A percentile compares a stretch with the other conserved stretches of the same genome.
phyloP scores from a whole-genome alignment of 1,140 invertebrate genomes.

The Panagrolaimus sp. region DNA sequence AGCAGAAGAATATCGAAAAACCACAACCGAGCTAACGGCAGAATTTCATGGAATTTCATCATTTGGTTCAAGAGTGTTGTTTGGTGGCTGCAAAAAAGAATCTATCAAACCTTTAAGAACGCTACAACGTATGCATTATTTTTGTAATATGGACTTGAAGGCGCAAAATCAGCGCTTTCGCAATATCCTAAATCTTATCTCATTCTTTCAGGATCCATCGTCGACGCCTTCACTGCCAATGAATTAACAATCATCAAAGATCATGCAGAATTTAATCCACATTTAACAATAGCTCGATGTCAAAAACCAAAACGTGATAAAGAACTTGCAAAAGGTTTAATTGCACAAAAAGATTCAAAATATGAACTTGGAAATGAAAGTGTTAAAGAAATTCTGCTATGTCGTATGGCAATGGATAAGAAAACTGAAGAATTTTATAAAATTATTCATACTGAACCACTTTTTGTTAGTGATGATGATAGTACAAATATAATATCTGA shows the following conservation, averaged over 20 bases:
- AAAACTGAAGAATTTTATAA: conserved; percentile 4
- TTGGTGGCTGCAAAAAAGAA: neutral
- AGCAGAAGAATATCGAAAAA: neutral
- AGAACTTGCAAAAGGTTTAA: neutral
- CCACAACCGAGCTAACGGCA: neutral
- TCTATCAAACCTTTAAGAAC: neutral
- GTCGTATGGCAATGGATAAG: neutral
- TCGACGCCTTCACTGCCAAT: neutral
- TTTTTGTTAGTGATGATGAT: too few species aligned
- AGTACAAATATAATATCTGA: too few species aligned
- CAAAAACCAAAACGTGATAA: neutral
- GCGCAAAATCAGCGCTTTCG: too few species aligned
- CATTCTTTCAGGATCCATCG: neutral
- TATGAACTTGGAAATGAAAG: neutral
- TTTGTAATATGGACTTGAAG: too few species aligned
- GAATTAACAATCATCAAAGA: neutral
- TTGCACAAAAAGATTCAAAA: neutral
- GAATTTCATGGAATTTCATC: neutral
- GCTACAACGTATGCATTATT: neutral
- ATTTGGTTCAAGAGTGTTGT: neutral
- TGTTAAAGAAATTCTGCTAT: neutral
- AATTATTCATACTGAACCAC: neutral
- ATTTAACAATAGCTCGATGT: neutral
- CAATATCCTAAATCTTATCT: neutral
- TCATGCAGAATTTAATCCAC: neutral